Evolutionary conservation across 2,888 invertebrate species (phyloP).

Genomic region (Monopis laevigella): DNA sequence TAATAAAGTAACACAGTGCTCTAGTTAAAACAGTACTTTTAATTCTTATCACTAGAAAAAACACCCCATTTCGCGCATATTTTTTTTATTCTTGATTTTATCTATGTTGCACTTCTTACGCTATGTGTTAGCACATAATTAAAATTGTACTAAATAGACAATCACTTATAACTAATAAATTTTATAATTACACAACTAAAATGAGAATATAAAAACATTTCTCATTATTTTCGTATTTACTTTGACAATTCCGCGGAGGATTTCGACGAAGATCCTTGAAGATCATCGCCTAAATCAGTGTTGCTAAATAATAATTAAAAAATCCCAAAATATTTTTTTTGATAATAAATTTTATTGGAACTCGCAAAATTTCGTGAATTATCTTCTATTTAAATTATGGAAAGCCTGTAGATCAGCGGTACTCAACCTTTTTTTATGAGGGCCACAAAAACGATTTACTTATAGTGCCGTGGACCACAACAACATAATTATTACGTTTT

Average conservation of each 20-base stretch:
- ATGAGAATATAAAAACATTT: conserved; percentile 1
- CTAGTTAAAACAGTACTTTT: conserved; percentile 36
- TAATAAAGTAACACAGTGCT: neutral
- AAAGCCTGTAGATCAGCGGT: too few species aligned
- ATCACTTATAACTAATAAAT: neutral
- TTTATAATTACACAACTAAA: conserved; percentile 1
- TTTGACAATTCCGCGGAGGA: conserved; percentile 9
- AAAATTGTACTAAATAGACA: neutral
- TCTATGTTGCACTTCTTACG: conserved; percentile 7
- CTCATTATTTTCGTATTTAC: conserved; percentile 5
- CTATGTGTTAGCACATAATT: conserved; percentile 2
- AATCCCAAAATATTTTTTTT: too few species aligned
- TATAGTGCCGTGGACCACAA: too few species aligned
- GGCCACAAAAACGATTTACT: too few species aligned
- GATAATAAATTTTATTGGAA: too few species aligned
- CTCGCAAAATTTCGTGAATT: too few species aligned
- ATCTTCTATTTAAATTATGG: too few species aligned
- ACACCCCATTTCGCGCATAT: conserved; percentile 34
- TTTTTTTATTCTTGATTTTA: conserved; percentile 19
- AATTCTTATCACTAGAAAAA: conserved; percentile 10
- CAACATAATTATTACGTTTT: too few species aligned
- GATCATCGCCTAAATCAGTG: too few species aligned
- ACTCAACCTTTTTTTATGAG: too few species aligned
- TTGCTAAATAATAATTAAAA: too few species aligned
- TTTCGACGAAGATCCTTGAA: conserved; percentile 1